A percentile compares a stretch with the other conserved stretches of the same genome.
Evolutionary conservation across 2,113 vertebrate genomes (phyloP).

Genomic region (Syngnathus typhle): DNA sequence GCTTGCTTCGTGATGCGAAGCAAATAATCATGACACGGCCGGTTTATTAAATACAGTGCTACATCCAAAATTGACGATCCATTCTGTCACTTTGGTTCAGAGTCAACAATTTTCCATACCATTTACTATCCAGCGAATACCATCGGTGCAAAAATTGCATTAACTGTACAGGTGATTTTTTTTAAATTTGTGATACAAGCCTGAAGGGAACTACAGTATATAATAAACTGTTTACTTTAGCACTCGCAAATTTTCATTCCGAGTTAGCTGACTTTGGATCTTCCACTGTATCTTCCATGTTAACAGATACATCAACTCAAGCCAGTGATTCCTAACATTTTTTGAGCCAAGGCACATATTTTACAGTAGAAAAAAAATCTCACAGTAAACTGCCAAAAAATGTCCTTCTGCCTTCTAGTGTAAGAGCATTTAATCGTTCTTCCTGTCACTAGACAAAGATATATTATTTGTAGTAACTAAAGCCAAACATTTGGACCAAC

Average conservation of each 20-base stretch:
- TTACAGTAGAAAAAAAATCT: not conserved
- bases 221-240: not conserved
- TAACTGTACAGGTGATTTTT: not conserved
- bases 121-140: not conserved
- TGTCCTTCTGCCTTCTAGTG: not conserved
- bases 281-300: not conserved
- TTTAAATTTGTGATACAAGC: not conserved
- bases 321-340: not conserved
- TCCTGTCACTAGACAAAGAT: too few species aligned
- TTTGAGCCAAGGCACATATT: not conserved
- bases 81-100: not conserved
- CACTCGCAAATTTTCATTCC: not conserved
- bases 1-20: slow-evolving; percentile 9
- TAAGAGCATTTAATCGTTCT: not conserved
- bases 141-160: not conserved
- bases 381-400: not conserved
- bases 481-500: not conserved
- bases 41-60: slow-evolving; percentile 10
- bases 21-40: slow-evolving; percentile 5
- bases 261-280: not conserved
- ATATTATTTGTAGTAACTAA: too few species aligned
- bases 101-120: not conserved
- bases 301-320: not conserved
- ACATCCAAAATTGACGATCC: not conserved
- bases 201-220: not conserved